Conservation (phyloP, 2,113 vertebrate species). For the Charina bottae region DNA sequence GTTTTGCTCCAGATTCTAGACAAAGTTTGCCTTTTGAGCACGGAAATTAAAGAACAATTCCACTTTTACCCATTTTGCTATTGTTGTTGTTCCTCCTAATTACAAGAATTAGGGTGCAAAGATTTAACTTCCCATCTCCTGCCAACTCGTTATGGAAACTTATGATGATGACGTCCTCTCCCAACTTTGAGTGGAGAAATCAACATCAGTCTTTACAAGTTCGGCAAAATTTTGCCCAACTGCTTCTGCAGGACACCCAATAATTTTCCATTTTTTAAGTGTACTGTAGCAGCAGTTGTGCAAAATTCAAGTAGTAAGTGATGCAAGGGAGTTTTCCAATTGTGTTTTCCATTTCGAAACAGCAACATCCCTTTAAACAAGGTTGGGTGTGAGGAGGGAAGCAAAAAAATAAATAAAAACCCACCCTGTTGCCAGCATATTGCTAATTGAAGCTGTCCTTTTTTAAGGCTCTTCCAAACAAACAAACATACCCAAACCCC, state of each 20-base stretch:
- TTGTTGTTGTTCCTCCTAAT: background rate
- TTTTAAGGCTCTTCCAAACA: background rate
- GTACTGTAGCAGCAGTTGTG: background rate
- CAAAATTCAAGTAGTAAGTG: background rate
- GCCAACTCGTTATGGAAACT: background rate
- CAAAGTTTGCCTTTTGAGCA: background rate
- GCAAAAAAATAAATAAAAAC: background rate
- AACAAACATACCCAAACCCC: rapidly evolving
- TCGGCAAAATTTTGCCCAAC: background rate
- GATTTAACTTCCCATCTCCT: background rate
- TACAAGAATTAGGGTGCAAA: background rate
- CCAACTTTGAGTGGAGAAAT: background rate
- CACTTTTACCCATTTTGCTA: background rate
- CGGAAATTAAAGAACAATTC: background rate
- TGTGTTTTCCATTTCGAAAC: background rate
- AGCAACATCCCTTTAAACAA: background rate
- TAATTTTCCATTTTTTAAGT: background rate
- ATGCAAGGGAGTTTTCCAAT: background rate
- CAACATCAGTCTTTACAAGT: background rate
- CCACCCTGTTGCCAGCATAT: background rate
- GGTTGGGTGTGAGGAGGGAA: background rate
- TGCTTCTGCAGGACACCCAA: background rate
- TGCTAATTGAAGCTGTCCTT: background rate
- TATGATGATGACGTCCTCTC: background rate
- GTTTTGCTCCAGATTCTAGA: background rate